These are phyloP conservation scores for Euclidia mi DNA, from an alignment of 2,888 invertebrate genomes.

Conservation along the genomic window DNA sequence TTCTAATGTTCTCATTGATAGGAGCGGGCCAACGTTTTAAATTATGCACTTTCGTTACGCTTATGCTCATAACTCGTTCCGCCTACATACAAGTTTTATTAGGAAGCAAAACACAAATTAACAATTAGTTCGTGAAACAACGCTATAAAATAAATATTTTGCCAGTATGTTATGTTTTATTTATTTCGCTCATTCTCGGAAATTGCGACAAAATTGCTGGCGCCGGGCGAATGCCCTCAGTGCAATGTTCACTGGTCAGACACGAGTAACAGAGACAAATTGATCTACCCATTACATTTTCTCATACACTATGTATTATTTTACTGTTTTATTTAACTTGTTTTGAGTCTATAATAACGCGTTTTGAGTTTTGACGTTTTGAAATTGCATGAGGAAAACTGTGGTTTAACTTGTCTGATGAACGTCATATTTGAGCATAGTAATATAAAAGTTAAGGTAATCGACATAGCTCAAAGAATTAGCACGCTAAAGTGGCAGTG, in stretches of 20 bases:
- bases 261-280: no score
- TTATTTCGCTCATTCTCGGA: constrained; percentile 39
- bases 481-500: no score
- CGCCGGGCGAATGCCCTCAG: constrained; percentile 9
- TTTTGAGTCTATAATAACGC: constrained; percentile 11
- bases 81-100: not conserved
- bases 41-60: no score
- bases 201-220: constrained; percentile 39
- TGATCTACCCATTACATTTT: constrained; percentile 32
- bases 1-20: no score
- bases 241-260: no score
- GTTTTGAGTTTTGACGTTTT: not conserved
- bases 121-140: not conserved
- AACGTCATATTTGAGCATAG: no score
- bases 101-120: not conserved
- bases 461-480: no score
- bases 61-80: no score
- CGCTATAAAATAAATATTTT: constrained; percentile 30
- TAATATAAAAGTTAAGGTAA: no score
- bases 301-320: constrained; percentile 12
- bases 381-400: not conserved
- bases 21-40: no score
- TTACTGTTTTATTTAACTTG: constrained; percentile 5
- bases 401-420: no score
- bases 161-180: constrained; percentile 37